Conservation (phyloP, 2,797 vertebrate species). For the Lepus townsendii region DNA sequence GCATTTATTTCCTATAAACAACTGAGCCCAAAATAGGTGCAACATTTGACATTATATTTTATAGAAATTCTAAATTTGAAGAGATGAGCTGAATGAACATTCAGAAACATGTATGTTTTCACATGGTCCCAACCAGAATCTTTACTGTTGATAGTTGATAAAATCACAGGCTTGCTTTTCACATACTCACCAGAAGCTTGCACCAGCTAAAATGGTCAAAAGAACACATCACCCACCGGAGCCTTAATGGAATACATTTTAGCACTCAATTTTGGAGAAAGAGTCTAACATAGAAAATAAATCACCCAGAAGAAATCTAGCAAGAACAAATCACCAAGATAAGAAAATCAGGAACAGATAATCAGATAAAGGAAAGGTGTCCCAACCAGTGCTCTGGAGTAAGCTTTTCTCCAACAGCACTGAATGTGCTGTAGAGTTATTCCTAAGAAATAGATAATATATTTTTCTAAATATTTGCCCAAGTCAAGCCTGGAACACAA, state of each 20-base stretch:
- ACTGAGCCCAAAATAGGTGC: neutral
- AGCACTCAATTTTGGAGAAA: conserved; percentile 41
- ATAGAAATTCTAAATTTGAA: conserved; percentile 4
- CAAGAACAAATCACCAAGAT: neutral
- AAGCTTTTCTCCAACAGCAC: too few species aligned
- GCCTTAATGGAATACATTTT: neutral
- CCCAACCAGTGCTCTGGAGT: too few species aligned
- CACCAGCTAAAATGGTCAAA: neutral
- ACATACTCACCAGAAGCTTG: neutral
- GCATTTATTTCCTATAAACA: neutral
- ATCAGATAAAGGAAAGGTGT: neutral
- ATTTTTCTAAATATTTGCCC: conserved; percentile 45
- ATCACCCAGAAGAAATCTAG: neutral
- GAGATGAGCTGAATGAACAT: neutral
- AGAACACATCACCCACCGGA: neutral
- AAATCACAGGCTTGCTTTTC: neutral
- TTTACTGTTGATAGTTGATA: neutral
- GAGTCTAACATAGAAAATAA: neutral
- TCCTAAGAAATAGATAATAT: neutral
- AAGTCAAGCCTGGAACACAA: neutral
- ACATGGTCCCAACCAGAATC: neutral
- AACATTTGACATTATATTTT: neutral
- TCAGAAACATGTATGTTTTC: neutral
- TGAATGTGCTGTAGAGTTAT: neutral
- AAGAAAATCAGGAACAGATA: neutral